Percentiles rank a stretch among this genome's conserved stretches.
These are phyloP conservation scores for Botia kubotai DNA, from an alignment of 2,797 vertebrate genomes.

Conservation along the genomic window DNA sequence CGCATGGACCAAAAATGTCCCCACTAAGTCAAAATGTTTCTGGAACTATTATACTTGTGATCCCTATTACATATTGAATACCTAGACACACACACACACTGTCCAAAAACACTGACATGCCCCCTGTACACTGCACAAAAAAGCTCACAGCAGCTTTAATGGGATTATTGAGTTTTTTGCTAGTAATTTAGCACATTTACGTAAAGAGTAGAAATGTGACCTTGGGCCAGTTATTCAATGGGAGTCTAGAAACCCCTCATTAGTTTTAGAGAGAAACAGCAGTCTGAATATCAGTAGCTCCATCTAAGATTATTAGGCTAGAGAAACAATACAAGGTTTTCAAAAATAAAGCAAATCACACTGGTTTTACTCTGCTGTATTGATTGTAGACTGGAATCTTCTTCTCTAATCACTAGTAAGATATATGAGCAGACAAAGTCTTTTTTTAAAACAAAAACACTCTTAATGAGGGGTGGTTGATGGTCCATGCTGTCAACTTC, in stretches of 20 bases:
- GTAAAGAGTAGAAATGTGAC: slow-evolving; percentile 36
- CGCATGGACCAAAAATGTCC: too few relatives aligned
- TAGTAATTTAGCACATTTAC: slow-evolving; percentile 47
- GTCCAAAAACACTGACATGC: not conserved
- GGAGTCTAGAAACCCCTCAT: slow-evolving; percentile 19
- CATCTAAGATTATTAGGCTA: not conserved
- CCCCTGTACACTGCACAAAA: not conserved
- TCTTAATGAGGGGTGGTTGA: slow-evolving; percentile 34
- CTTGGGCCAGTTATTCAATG: slow-evolving; percentile 39
- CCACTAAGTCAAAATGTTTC: too few relatives aligned
- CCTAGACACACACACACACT: not conserved
- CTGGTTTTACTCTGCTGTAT: slow-evolving; percentile 23
- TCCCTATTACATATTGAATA: too few relatives aligned
- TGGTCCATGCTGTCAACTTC: slow-evolving; percentile 27
- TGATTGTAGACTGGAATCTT: slow-evolving; percentile 36
- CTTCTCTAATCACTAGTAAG: slow-evolving; percentile 31
- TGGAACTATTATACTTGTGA: too few relatives aligned
- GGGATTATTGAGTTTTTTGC: slow-evolving; percentile 32
- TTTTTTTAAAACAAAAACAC: slow-evolving; percentile 16
- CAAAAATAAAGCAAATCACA: not conserved
- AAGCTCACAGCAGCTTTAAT: slow-evolving; percentile 1
- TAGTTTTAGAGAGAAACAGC: slow-evolving; percentile 12
- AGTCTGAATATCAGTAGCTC: slow-evolving; percentile 4
- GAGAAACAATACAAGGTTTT: not conserved
- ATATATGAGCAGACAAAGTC: slow-evolving; percentile 21